Evolutionary conservation across 2,888 invertebrate genomes (phyloP).

Genomic region (Apamea sordens): DNA sequence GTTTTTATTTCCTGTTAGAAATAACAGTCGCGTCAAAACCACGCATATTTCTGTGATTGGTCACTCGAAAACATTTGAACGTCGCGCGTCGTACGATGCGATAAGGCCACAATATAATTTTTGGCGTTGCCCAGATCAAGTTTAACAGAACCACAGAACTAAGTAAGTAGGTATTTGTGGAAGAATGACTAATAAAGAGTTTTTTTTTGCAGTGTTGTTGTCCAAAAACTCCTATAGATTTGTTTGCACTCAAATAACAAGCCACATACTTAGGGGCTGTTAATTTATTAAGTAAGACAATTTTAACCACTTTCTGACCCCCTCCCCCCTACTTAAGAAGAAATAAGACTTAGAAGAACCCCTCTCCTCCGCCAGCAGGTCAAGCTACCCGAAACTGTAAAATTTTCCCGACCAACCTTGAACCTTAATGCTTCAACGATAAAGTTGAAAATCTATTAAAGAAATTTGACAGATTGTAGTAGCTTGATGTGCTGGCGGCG

Average conservation of each 20-base stretch:
- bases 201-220: not conserved
- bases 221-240: not conserved
- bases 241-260: not conserved
- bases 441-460: too few relatives aligned
- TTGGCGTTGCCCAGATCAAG: conserved; percentile 27
- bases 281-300: too few relatives aligned
- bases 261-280: not conserved
- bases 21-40: conserved; percentile 13
- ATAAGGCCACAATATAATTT: conserved; percentile 50
- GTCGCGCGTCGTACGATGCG: conserved; percentile 56
- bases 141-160: conserved; percentile 22
- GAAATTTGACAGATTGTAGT: too few relatives aligned
- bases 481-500: too few relatives aligned
- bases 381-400: too few relatives aligned
- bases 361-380: too few relatives aligned
- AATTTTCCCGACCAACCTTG: too few relatives aligned
- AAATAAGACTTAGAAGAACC: not conserved
- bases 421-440: too few relatives aligned
- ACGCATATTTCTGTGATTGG: conserved; percentile 53
- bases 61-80: conserved; percentile 43
- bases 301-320: too few relatives aligned
- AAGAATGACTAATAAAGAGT: conserved; percentile 7
- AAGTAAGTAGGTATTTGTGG: not conserved
- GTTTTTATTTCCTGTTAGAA: conserved; percentile 32
- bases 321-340: too few relatives aligned